These are phyloP conservation scores for Calcarius lapponicus DNA, from an alignment of 2,797 vertebrate genomes.

Conservation along the genomic window DNA sequence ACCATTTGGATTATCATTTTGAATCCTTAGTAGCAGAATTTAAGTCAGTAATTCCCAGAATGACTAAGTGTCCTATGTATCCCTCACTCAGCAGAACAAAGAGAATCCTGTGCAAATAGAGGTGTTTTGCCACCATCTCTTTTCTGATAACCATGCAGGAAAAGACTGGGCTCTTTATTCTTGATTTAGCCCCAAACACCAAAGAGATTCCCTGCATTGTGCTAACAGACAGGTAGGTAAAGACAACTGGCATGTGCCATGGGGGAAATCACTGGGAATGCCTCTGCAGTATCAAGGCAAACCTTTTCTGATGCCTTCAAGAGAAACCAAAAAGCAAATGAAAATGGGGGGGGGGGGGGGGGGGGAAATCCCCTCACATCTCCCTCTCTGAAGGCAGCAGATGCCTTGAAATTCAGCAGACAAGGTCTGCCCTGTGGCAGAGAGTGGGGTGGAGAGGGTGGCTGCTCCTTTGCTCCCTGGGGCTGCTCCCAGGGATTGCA, in stretches of 20 bases:
- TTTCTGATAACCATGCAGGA: rapidly evolving
- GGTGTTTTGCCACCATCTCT: not conserved
- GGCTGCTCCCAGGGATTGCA: not conserved
- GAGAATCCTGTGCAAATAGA: not conserved
- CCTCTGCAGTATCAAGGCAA: not conserved
- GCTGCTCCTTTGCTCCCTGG: not conserved
- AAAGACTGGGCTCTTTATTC: not conserved
- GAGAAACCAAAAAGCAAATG: not conserved
- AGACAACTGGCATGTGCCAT: not conserved
- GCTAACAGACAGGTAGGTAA: not conserved
- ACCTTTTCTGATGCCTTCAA: not conserved
- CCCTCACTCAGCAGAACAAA: not conserved
- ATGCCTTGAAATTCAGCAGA: slow-evolving; percentile 25
- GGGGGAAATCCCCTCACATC: not conserved
- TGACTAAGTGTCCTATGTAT: not conserved
- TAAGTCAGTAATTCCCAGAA: not conserved
- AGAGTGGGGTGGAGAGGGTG: not conserved
- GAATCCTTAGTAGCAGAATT: not conserved
- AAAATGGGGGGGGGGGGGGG: not conserved
- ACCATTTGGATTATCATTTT: not conserved
- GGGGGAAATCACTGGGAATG: not conserved
- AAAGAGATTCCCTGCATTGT: not conserved
- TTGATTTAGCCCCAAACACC: not conserved
- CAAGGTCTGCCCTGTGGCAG: not conserved
- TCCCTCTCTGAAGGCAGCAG: not conserved